Evolutionary conservation across 2,113 vertebrate species (phyloP).

Genomic region (Atractosteus spatula): DNA sequence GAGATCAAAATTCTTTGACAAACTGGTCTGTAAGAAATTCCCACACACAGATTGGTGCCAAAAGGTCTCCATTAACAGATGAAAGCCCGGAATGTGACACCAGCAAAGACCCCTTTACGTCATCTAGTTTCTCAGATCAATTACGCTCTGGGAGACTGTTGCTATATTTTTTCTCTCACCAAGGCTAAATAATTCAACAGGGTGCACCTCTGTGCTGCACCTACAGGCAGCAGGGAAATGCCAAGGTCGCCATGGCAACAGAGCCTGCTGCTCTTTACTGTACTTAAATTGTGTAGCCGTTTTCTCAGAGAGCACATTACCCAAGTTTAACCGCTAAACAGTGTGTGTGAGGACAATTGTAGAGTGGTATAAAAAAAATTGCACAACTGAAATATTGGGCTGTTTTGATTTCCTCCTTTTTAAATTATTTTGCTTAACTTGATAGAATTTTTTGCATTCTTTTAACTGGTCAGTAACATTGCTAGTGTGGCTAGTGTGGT

Average conservation of each 20-base stretch:
- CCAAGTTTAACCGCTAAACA: background rate
- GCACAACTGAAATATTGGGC: too few relatives aligned
- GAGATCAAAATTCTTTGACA: background rate
- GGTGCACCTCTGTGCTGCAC: conserved; percentile 31
- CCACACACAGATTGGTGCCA: background rate
- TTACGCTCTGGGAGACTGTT: conserved; percentile 39
- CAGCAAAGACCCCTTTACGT: conserved; percentile 29
- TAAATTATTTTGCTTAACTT: too few relatives aligned
- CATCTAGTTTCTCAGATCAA: conserved; percentile 41
- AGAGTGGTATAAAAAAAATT: too few relatives aligned
- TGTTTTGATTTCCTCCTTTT: too few relatives aligned
- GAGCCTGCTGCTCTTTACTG: conserved; percentile 1
- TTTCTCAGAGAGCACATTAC: background rate
- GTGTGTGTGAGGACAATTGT: background rate
- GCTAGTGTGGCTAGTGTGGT: too few relatives aligned
- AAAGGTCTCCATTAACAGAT: conserved; percentile 12
- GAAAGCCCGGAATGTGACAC: background rate
- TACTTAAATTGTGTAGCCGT: background rate
- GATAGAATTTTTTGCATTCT: too few relatives aligned
- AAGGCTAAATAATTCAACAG: conserved; percentile 64
- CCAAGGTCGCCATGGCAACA: conserved; percentile 62
- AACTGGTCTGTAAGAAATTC: background rate
- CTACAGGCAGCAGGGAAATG: conserved; percentile 55
- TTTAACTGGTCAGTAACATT: too few relatives aligned
- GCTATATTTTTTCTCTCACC: conserved; percentile 29